These are phyloP conservation scores for Sandelia bainsii DNA, from an alignment of 2,797 vertebrate species.

Conservation along the genomic window DNA sequence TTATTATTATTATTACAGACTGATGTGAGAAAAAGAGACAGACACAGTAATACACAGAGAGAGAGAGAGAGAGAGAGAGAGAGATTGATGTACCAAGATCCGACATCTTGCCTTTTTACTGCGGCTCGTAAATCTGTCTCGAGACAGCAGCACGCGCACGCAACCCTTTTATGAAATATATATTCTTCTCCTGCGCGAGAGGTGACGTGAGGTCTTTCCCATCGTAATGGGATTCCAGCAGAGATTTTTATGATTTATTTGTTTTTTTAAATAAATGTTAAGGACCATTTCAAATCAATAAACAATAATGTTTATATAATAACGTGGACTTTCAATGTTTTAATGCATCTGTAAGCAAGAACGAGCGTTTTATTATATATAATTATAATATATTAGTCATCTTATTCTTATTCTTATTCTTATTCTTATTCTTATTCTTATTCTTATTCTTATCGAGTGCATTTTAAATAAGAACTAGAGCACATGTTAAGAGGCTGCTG, in stretches of 20 bases:
- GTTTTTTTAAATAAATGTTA: neutral
- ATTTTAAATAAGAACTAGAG: neutral
- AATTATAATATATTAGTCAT: no score
- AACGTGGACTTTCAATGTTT: neutral
- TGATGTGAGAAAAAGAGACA: slow-evolving; percentile 1
- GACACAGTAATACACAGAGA: neutral
- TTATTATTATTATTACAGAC: neutral
- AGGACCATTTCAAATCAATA: slow-evolving; percentile 18
- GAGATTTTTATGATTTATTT: slow-evolving; percentile 5
- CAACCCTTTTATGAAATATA: slow-evolving; percentile 77
- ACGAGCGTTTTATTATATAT: neutral
- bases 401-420: no score
- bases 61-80: neutral
- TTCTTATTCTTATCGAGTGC: no score
- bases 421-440: no score
- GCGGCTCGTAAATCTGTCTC: slow-evolving; percentile 94
- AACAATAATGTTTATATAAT: neutral
- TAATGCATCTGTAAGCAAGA: neutral
- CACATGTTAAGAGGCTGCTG: neutral
- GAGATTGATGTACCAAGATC: slow-evolving; percentile 89
- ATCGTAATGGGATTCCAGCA: slow-evolving; percentile 39
- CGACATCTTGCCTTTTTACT: slow-evolving; percentile 87
- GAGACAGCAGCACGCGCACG: slow-evolving; percentile 77
- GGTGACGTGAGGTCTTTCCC: slow-evolving; percentile 61
- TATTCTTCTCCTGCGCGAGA: slow-evolving; percentile 56